Base-by-base conservation (phyloP, 2,113 vertebrate species). In the Lampris megalopsis region DNA sequence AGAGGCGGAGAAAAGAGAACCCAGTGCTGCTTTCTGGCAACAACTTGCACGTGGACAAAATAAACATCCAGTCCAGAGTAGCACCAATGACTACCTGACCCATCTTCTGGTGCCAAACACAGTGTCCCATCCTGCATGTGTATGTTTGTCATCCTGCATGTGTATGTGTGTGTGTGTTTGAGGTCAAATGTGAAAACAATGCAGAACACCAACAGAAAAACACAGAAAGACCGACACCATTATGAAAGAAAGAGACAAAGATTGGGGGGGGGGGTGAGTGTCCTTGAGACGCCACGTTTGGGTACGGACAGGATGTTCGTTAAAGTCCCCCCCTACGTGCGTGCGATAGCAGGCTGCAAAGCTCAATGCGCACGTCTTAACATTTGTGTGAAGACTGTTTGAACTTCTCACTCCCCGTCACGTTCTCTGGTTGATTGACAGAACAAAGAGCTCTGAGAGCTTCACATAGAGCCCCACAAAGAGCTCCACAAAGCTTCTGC, bases 21-120 rank as follows among this genome's bases (percentile, higher is more conserved):
- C 60, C 36, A 64, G 79, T 75, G 65, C 75, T 53, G 13, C 49
- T 67, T 60, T 47, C 38, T 62, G 81, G 68, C 48, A 75, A 67
- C 70, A 53, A 76, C 86, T 52, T 77, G 38, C 38, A 76, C 65
- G 74, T 66, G 45, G n/a, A 81, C 54, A 56, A 73, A 59, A 84
- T 81, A 59, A 75, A 41, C 58, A 37, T 70, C 71, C 77, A 63
- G 11, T 43, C 48, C 71, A 8, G 36, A 82, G 79, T 77, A 50
- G 49, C 36, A 66, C 70, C 54, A 38, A 68, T 24, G 43, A 69
- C 11, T 6, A 37, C 37, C 10, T 49, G 58, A 40, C 24, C 24
- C n/a, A 60, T 82, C 63, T 77, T 24, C 35, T 65, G 57, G 11
- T 50, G 56, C 74, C 38, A 56, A 60, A 74, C 68, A 2, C 43